These are phyloP conservation scores for Steatornis caripensis DNA, from an alignment of 2,113 vertebrate species.

Conservation along the genomic window DNA sequence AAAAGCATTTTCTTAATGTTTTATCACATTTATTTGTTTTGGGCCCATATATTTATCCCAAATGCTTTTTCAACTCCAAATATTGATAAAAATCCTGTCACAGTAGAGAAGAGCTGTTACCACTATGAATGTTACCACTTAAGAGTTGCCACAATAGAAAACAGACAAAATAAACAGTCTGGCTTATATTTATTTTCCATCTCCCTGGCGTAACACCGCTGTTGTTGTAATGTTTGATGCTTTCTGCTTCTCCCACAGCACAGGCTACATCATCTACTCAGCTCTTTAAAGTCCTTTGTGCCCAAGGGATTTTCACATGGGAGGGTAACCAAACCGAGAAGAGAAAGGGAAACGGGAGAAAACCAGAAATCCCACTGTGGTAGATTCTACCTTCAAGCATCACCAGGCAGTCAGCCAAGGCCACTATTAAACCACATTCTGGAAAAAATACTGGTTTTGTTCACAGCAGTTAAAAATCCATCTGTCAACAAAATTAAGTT, in stretches of 20 bases:
- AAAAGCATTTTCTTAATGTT: not conserved
- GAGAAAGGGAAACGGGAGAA: not conserved
- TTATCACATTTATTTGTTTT: not conserved
- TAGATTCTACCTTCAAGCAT: not conserved
- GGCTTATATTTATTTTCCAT: not conserved
- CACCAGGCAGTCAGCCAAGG: not conserved
- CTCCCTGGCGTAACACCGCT: not conserved
- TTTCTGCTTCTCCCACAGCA: not conserved
- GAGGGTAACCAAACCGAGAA: not conserved
- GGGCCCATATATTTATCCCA: not conserved
- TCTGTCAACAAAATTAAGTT: not conserved
- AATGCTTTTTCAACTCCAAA: not conserved
- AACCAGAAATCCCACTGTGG: fast-evolving
- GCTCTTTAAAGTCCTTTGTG: not conserved
- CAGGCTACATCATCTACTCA: not conserved
- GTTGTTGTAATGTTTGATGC: not conserved
- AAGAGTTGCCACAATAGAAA: not conserved
- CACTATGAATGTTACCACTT: not conserved
- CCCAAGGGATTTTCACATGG: not conserved
- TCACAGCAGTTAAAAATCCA: not conserved
- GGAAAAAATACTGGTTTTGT: not conserved
- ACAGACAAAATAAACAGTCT: not conserved
- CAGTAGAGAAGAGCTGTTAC: not conserved
- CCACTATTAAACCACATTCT: not conserved
- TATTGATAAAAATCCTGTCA: not conserved